Base-by-base conservation (phyloP, 2,113 vertebrate species). In the Colistium nudipinnis region DNA sequence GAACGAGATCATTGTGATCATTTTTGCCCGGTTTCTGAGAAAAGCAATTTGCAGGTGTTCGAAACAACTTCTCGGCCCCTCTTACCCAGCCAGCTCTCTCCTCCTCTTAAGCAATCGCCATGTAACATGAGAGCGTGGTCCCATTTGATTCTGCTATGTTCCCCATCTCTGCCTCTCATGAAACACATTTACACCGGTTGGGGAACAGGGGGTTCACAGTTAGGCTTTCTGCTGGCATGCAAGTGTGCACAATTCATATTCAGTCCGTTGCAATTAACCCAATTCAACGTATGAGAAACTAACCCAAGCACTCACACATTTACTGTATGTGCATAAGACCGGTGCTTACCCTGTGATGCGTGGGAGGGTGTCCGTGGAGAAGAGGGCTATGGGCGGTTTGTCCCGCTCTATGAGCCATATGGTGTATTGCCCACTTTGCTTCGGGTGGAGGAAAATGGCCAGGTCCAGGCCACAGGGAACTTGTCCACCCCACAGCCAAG, bases 401-500 rank as follows among this genome's bases (percentile, higher is more conserved):
- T 93, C 91, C 31, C 93, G 76, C 88, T 92, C 89, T 39, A 90
- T 87, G 43, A 98, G 90, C 87, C 93, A 94, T 71, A 94, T 93
- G 8, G 94, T 90, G 19, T 98, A 98, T 35, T 92, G 92, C 28
- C 97, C 96, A 0, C 76, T 94, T 61, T 95, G 94, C 70, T 91
- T 93, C 33, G 93, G 88, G 70, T 95, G 94, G 30, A 95, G 93
- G 85, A 95, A 97, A 51, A 98, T 92, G 0, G 95, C 94, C 89
- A 97, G 89, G 56, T 97, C 96, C 81, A 99, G 88, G 1, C 90
- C 80, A 22, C 98, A 99, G 14, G 89, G 89, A 22, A 91, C 92
- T 2, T 88, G 94, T 10, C 71, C 90, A 53, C 95, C 95, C 69
- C 92, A 91, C 87, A 99, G 90, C 98, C 98, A 98, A 0, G 97